A percentile compares a stretch with the other conserved stretches of the same genome.
phyloP scores from a whole-genome alignment of 2,113 vertebrate genomes.

The Struthio camelus region DNA sequence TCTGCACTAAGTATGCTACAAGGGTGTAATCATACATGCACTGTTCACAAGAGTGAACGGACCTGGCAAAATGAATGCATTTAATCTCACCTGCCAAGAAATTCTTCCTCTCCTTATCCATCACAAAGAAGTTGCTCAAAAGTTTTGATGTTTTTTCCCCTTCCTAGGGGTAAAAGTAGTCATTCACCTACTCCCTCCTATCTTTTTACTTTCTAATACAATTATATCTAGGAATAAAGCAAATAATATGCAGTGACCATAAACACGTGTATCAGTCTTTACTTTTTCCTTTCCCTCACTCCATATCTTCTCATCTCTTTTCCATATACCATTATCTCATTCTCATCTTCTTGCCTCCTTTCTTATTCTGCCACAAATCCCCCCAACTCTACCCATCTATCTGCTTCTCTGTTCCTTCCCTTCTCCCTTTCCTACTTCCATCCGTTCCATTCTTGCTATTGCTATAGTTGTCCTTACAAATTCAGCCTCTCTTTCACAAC shows the following conservation, averaged over 20 bases:
- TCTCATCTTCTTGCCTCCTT: neutral
- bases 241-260: neutral
- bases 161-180: neutral
- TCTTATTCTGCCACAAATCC: neutral
- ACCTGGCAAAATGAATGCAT: neutral
- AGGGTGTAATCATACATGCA: neutral
- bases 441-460: neutral
- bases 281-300: neutral
- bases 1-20: neutral
- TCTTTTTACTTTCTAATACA: neutral
- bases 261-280: neutral
- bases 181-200: neutral
- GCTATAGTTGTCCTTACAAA: neutral
- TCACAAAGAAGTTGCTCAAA: neutral
- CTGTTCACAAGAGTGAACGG: neutral
- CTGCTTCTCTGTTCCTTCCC: neutral
- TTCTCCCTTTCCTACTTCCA: neutral
- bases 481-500: neutral
- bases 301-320: neutral
- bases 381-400: neutral
- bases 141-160: neutral
- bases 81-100: conserved; percentile 14
- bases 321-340: neutral
- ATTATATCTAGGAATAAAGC: neutral
- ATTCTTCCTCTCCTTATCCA: neutral